These are phyloP conservation scores for Steromphala cineraria DNA, from an alignment of 2,888 invertebrate species.

Conservation along the genomic window DNA sequence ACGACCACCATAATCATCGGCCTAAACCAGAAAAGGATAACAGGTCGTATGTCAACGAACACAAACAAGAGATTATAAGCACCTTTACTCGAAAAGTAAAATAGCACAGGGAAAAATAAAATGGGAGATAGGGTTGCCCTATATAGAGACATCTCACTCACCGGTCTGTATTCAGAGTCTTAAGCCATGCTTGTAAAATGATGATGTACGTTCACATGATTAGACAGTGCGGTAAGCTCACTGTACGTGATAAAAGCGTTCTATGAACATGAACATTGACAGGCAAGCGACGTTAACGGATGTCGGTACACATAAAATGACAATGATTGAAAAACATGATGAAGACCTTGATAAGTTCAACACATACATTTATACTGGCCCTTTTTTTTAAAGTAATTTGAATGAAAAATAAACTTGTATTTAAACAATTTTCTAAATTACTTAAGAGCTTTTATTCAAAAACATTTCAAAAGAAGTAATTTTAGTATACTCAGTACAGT, in stretches of 20 bases:
- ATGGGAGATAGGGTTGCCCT: neutral
- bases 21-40: too few relatives aligned
- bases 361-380: neutral
- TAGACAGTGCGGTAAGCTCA: neutral
- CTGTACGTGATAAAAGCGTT: slow-evolving; percentile 2
- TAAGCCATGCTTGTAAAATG: neutral
- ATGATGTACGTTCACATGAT: neutral
- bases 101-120: neutral
- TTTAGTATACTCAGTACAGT: too few relatives aligned
- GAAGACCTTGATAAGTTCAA: neutral
- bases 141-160: slow-evolving; percentile 2
- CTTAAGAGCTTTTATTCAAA: too few relatives aligned
- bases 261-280: neutral
- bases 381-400: too few relatives aligned
- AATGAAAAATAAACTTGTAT: too few relatives aligned
- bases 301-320: neutral
- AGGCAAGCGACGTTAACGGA: neutral
- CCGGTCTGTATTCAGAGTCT: slow-evolving; percentile 11
- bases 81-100: neutral
- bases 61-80: too few relatives aligned
- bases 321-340: neutral
- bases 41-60: too few relatives aligned
- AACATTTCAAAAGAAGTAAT: too few relatives aligned
- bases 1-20: too few relatives aligned
- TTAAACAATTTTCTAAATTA: too few relatives aligned